These are phyloP conservation scores for Tupiocoris notatus DNA, from an alignment of 2,888 invertebrate species.

Conservation along the genomic window DNA sequence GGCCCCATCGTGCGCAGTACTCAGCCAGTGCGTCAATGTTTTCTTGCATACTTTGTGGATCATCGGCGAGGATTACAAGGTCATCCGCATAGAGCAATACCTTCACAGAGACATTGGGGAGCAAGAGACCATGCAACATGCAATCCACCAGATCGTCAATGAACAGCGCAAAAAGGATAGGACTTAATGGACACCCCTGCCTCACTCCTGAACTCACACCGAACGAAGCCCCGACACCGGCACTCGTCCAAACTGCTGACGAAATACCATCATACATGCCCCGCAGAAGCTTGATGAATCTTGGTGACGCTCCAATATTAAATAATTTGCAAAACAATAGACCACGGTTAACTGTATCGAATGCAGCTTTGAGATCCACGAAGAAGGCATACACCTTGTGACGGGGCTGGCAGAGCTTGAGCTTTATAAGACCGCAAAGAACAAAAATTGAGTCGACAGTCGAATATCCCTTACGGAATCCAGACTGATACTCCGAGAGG, in stretches of 20 bases:
- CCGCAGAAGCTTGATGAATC: background rate
- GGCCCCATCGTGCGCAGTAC: background rate
- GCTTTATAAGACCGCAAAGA: background rate
- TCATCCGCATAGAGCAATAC: constrained; percentile 8
- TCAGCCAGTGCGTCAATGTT: background rate
- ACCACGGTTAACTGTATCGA: background rate
- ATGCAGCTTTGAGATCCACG: constrained; percentile 4
- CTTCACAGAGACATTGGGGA: background rate
- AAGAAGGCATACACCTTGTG: constrained; percentile 34
- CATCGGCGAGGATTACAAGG: constrained; percentile 11
- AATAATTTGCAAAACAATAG: background rate
- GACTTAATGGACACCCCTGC: constrained; percentile 32
- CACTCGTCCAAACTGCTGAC: background rate
- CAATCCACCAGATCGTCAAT: constrained; percentile 1
- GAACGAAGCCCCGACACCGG: background rate
- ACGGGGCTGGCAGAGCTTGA: background rate
- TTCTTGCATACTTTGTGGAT: background rate
- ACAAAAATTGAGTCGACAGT: background rate
- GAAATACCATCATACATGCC: background rate
- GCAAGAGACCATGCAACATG: background rate
- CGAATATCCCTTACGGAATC: constrained; percentile 13
- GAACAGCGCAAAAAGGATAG: constrained; percentile 23
- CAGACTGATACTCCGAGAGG: constrained; percentile 6
- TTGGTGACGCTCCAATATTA: background rate
- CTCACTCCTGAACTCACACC: background rate